phyloP scores from a whole-genome alignment of 2,113 vertebrate genomes.

The Phyllopteryx taeniolatus region DNA sequence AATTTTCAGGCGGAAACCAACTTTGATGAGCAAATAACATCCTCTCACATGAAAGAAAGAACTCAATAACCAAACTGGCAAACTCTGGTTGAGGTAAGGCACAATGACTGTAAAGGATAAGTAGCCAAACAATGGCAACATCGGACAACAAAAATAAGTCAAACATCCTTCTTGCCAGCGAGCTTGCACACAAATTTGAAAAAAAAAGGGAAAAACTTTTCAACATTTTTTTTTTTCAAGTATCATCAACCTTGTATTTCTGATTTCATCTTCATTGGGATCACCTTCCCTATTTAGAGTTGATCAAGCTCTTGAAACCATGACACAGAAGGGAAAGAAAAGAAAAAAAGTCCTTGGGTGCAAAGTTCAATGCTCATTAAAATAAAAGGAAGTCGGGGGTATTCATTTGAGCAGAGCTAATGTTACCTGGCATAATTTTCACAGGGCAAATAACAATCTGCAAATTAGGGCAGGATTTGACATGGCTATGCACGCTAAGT shows the following conservation, averaged over 20 bases:
- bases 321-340: background rate
- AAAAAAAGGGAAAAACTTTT: no score
- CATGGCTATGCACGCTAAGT: constrained; percentile 26
- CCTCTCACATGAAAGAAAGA: no score
- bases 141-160: no score
- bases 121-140: no score
- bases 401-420: constrained; percentile 35
- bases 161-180: no score
- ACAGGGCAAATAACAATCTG: constrained; percentile 36
- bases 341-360: background rate
- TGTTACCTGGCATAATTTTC: constrained; percentile 43
- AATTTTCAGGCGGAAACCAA: no score
- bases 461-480: constrained; percentile 26
- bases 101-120: no score
- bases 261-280: background rate
- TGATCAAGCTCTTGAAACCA: background rate
- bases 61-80: no score
- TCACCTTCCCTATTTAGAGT: background rate
- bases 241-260: background rate
- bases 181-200: no score
- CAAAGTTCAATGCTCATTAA: constrained; percentile 21
- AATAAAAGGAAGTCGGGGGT: constrained; percentile 17
- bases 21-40: no score
- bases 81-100: no score
- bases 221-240: no score